Evolutionary conservation across 2,797 vertebrate genomes (phyloP).

Genomic region (Gorsachius magnificus): DNA sequence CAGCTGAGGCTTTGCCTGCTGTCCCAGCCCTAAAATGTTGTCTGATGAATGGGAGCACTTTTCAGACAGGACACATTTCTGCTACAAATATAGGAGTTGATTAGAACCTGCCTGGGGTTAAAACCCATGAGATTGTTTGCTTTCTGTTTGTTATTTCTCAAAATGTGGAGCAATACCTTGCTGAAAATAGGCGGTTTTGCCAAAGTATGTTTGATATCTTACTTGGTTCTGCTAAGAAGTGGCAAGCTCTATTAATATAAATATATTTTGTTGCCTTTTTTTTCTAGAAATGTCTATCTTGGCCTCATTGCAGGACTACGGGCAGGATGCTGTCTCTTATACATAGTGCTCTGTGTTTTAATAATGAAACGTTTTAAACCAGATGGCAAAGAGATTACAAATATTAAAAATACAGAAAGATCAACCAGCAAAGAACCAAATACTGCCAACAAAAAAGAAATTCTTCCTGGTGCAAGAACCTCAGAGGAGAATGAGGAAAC

Average conservation of each 20-base stretch:
- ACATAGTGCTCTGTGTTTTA: constrained; percentile 49
- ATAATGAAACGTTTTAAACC: constrained; percentile 51
- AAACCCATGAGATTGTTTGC: background rate
- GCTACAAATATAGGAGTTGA: background rate
- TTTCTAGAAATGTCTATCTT: constrained; percentile 59
- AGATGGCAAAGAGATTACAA: background rate
- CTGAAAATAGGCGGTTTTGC: background rate
- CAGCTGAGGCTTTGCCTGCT: background rate
- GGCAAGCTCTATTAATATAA: background rate
- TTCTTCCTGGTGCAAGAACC: constrained; percentile 15
- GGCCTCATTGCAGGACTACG: constrained; percentile 51
- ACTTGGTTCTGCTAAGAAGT: background rate
- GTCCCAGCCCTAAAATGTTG: background rate
- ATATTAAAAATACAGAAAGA: background rate
- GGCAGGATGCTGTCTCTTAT: constrained; percentile 50
- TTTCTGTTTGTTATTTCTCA: background rate
- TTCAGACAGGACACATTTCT: background rate
- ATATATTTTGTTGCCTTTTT: background rate
- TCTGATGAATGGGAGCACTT: background rate
- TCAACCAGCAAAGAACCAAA: background rate
- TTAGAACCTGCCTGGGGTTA: background rate
- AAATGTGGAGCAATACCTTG: background rate
- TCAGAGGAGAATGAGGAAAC: constrained; percentile 41
- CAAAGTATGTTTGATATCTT: background rate
- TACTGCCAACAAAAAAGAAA: background rate